Evolutionary conservation across 2,113 vertebrate species (phyloP).

Genomic region (Lycaon pictus): DNA sequence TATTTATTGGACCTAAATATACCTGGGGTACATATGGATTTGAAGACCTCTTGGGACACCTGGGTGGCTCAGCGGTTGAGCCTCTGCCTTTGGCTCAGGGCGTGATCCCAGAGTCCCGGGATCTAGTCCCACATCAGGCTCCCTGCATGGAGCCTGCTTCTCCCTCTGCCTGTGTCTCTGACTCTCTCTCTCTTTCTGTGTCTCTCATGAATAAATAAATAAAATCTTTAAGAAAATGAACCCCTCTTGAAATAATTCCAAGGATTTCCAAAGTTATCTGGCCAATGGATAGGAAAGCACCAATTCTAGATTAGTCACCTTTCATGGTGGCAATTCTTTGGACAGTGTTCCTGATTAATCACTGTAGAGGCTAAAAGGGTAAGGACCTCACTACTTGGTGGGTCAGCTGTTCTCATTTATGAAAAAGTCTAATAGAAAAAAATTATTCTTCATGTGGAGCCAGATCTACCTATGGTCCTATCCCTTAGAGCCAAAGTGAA

Average conservation of each 20-base stretch:
- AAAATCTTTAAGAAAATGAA: not conserved
- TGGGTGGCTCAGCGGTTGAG: too few relatives aligned
- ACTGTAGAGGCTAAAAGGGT: not conserved
- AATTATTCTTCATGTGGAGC: not conserved
- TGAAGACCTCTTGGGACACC: not conserved
- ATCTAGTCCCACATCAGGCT: too few relatives aligned
- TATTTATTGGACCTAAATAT: conserved; percentile 2
- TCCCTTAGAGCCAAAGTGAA: not conserved
- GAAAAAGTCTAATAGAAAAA: not conserved
- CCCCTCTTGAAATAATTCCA: conserved; percentile 16
- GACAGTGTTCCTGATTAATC: not conserved
- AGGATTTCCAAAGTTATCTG: not conserved
- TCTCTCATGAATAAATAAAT: too few relatives aligned
- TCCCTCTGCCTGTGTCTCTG: too few relatives aligned
- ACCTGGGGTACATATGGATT: not conserved
- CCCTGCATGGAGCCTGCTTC: too few relatives aligned
- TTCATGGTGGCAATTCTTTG: not conserved
- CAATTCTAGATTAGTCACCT: not conserved
- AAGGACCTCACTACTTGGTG: not conserved
- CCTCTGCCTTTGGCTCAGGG: too few relatives aligned
- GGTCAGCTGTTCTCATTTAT: not conserved
- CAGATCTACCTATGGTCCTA: not conserved
- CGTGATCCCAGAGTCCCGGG: too few relatives aligned
- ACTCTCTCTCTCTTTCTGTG: too few relatives aligned
- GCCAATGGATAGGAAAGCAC: not conserved